phyloP scores from a whole-genome alignment of 64 coral and sea anemone species.

The Montipora efflorescens region DNA sequence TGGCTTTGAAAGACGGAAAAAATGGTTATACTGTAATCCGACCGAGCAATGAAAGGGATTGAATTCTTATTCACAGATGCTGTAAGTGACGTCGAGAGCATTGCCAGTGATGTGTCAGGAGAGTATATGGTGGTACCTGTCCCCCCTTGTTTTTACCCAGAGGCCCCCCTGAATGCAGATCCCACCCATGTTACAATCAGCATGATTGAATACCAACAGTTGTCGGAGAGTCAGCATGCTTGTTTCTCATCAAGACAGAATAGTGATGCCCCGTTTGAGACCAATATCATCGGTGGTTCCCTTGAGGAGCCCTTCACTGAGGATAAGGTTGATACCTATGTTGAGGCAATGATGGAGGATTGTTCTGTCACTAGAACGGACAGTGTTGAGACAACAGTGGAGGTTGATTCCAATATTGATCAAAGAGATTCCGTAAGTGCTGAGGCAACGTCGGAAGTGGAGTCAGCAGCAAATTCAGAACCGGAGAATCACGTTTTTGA shows the following conservation, averaged over 20 bases:
- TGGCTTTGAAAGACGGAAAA: no score
- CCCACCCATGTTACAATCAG: conserved; percentile 55
- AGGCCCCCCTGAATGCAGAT: conserved; percentile 68
- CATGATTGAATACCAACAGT: conserved; percentile 26
- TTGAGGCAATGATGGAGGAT: neutral
- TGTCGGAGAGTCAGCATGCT: conserved; percentile 32
- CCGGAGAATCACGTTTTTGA: conserved; percentile 4
- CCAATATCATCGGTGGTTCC: neutral
- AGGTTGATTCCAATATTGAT: neutral
- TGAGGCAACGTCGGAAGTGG: neutral
- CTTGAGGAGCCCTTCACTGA: neutral
- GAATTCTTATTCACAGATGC: conserved; percentile 22
- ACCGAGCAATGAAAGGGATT: neutral
- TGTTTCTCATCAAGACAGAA: neutral
- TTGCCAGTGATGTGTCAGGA: conserved; percentile 58
- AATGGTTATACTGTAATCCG: no score
- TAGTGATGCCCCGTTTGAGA: neutral
- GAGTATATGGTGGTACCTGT: conserved; percentile 81
- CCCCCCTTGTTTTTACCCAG: conserved; percentile 87
- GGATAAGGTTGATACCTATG: neutral
- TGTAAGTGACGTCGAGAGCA: conserved; percentile 2
- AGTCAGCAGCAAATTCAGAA: neutral
- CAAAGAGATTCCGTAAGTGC: neutral
- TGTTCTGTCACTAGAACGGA: neutral
- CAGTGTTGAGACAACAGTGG: neutral